These are phyloP conservation scores for Odontomachus brunneus DNA, from an alignment of 1,140 invertebrate species.

Conservation along the genomic window DNA sequence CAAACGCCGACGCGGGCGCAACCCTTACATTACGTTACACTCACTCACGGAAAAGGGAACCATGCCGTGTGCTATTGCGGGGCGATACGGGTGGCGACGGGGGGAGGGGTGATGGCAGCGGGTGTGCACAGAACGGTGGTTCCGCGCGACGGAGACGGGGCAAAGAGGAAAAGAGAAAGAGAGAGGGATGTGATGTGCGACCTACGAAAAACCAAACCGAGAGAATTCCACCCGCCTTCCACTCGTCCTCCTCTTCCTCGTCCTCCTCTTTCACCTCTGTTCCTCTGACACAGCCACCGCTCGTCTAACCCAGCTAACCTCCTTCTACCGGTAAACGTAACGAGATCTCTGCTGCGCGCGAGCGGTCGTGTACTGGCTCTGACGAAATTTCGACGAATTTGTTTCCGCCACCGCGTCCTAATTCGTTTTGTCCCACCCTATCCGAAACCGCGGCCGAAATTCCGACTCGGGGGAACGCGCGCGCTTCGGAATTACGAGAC, in stretches of 20 bases:
- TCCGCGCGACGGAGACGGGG: conserved; percentile 24
- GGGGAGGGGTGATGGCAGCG: conserved; percentile 63
- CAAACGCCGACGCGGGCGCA: conserved; percentile 80
- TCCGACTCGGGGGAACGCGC: conserved; percentile 65
- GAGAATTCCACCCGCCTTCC: conserved; percentile 71
- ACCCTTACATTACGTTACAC: conserved; percentile 84
- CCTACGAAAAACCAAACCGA: conserved; percentile 82
- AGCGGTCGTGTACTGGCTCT: conserved; percentile 63
- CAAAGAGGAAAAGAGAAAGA: not conserved
- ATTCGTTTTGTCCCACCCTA: conserved; percentile 72
- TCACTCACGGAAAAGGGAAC: conserved; percentile 78
- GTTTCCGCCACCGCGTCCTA: conserved; percentile 76
- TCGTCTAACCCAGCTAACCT: conserved; percentile 47
- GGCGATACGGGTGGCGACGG: conserved; percentile 65
- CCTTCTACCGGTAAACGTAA: conserved; percentile 57
- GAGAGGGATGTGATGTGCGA: conserved; percentile 76
- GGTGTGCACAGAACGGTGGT: conserved; percentile 58
- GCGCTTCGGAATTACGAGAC: conserved; percentile 35
- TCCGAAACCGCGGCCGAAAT: conserved; percentile 44
- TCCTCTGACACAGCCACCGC: conserved; percentile 38
- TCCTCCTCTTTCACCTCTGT: conserved; percentile 44
- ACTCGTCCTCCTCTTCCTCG: conserved; percentile 8
- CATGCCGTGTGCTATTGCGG: conserved; percentile 77
- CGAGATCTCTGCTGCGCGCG: conserved; percentile 68
- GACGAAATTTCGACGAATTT: conserved; percentile 76